Evolutionary conservation across 2,113 vertebrate genomes (phyloP), one percentile per base, ranked within the genome.

Genomic region (Phyllostomus discolor): DNA sequence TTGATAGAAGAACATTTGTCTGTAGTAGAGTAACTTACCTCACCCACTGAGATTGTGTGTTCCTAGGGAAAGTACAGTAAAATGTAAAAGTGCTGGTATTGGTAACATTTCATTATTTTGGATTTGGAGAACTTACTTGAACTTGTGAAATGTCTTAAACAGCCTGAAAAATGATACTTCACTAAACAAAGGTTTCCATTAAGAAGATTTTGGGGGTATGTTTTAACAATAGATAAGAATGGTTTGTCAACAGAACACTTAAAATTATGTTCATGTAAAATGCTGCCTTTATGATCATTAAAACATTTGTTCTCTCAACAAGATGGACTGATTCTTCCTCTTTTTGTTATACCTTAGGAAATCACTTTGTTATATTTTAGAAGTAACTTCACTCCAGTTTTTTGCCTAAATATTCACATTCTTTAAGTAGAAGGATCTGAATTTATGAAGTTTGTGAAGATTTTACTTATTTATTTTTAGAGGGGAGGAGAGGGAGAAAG

Each of bases 381-480:
- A 79, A 85, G 50, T 78, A 76, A 73, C 7, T 88, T 90, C 19
- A 50, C 50, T 93, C 33, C 19, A 48, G n/a, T 64, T 94, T 73
- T 73, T 94, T 96, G 70, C 54, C 31, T 89, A 96, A 64, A 73
- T 91, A 73, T 48, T 91, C 19, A 83, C n/a, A 66, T 80, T 87
- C 38, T 90, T 90, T 91, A 88, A 50, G 91, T 93, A 93, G 48
- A 80, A 90, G n/a, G n/a, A 50, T 88, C 38, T 90, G 52, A 72
- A 46, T 88, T 88, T 64, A 87, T 14, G 28, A 91, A 22, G 69
- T 88, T 93, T 96, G 24, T 59, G 57, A 59, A 59, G 22, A 59
- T 59, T 59, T 59, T 24, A 24, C 24, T 59, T 59, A 59, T 59
- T 24, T 54, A 54, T 24, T 59, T 59, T 59, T 59, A 59, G 57